These are phyloP conservation scores for Oscheius sp. DNA, from an alignment of 1,140 invertebrate genomes.

Conservation along the genomic window DNA sequence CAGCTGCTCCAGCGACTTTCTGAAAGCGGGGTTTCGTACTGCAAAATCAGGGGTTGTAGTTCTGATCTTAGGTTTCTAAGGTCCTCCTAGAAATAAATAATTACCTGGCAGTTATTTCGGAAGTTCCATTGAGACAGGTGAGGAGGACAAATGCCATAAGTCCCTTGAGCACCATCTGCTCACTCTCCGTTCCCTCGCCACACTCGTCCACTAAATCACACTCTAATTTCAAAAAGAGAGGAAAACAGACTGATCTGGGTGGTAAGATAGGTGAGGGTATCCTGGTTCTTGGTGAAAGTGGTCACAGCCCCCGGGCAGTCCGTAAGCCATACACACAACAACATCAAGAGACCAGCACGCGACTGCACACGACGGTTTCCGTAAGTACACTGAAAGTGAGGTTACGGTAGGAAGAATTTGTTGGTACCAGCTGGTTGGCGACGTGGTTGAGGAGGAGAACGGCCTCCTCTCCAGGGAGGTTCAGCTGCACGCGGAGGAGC, in stretches of 20 bases:
- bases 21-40: conserved; percentile 47
- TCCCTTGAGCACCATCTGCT: conserved; percentile 82
- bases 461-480: conserved; percentile 60
- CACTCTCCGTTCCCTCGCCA: conserved; percentile 67
- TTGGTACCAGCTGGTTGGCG: conserved; percentile 25
- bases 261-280: conserved; percentile 76
- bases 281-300: conserved; percentile 78
- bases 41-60: too few species aligned
- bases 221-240: neutral
- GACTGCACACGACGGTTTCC: conserved; percentile 78
- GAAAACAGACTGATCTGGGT: conserved; percentile 51
- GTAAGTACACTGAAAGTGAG: conserved; percentile 46
- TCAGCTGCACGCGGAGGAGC: conserved; percentile 83
- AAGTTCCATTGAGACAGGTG: conserved; percentile 62
- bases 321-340: conserved; percentile 82
- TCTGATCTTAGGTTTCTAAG: too few species aligned
- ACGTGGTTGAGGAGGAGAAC: conserved; percentile 49
- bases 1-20: conserved; percentile 78
- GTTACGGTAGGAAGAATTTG: conserved; percentile 14
- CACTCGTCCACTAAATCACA: conserved; percentile 56
- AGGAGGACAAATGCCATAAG: conserved; percentile 90
- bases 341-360: conserved; percentile 84
- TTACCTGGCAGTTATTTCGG: neutral
- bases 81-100: neutral
- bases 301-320: conserved; percentile 80